A percentile compares a stretch with the other conserved stretches of the same genome.
Evolutionary conservation across 1,140 invertebrate species (phyloP).

Genomic region (Habropoda laboriosa): DNA sequence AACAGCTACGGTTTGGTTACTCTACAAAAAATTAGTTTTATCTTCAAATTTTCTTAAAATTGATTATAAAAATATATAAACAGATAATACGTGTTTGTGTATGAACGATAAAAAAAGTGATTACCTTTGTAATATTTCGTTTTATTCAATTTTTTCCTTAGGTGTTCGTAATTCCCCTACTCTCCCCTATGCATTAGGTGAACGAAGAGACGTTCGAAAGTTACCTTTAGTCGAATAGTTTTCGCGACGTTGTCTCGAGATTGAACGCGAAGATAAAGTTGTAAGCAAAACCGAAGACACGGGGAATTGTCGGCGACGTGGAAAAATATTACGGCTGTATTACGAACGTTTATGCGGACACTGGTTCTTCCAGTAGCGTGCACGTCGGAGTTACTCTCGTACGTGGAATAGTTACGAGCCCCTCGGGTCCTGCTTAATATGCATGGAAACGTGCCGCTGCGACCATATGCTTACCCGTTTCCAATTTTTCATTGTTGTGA

Average conservation of each 20-base stretch:
- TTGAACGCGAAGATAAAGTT: neutral
- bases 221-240: neutral
- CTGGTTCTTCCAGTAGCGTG: neutral
- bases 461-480: constrained; percentile 3
- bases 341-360: constrained; percentile 18
- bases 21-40: no score
- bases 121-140: no score
- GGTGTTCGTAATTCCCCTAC: no score
- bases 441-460: constrained; percentile 8
- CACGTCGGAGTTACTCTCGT: constrained; percentile 6
- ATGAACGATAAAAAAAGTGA: no score
- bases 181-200: no score
- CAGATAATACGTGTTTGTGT: no score
- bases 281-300: neutral
- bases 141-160: no score
- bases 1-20: no score
- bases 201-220: neutral
- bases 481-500: constrained; percentile 21
- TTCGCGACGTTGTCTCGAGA: neutral
- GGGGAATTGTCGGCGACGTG: neutral
- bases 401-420: constrained; percentile 42
- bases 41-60: no score
- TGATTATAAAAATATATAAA: no score
- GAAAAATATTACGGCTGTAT: constrained; percentile 15
- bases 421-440: constrained; percentile 34